Base-by-base conservation (phyloP, 2,113 vertebrate species). In the Prochilodus magdalenae region DNA sequence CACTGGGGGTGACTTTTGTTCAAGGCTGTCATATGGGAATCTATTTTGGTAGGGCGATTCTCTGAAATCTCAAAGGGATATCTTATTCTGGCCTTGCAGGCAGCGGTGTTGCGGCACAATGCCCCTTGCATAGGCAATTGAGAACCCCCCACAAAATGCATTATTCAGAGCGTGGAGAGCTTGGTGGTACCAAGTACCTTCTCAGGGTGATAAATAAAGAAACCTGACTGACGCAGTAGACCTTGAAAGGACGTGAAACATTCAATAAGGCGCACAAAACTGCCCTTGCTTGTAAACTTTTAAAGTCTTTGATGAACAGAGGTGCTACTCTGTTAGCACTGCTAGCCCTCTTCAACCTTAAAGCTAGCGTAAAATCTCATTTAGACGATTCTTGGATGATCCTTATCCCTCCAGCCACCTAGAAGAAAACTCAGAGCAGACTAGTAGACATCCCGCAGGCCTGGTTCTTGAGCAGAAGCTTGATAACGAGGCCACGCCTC, bases 121-220 rank as follows among this genome's bases (percentile, higher is more conserved):
- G 36, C 57, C 40, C 18, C 18, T 27, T 24, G 14, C 66, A 40
- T 13, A 70, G 22, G 65, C 65, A 67, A 36, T 22, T 29, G 49
- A 22, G 49, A 33, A 70, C 57, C 59, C 47, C 79, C 73, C 65
- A 36, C 71, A 49, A 67, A 78, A 84, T 84, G 80, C 71, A 84
- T 86, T 81, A 87, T 86, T 83, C 82, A 86, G n/a, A 73, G 16
- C 14, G 18, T 62, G 27, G 15, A 20, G 55, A 44, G 33, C 65
- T 27, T 27, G 36, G 63, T 16, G 30, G 29, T 18, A 26, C 63
- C 30, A 69, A 22, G 24, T 70, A 71, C 33, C n/a, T 20, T 40
- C 33, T 36, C 29, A 26, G 49, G 29, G 24, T 29, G n/a, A 40
- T 40, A 59, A 20, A 29, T 18, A 10, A 29, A 66, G 65, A 40